Evolutionary conservation across 2,888 invertebrate species (phyloP).

Genomic region (Cheilosia vernalis): DNA sequence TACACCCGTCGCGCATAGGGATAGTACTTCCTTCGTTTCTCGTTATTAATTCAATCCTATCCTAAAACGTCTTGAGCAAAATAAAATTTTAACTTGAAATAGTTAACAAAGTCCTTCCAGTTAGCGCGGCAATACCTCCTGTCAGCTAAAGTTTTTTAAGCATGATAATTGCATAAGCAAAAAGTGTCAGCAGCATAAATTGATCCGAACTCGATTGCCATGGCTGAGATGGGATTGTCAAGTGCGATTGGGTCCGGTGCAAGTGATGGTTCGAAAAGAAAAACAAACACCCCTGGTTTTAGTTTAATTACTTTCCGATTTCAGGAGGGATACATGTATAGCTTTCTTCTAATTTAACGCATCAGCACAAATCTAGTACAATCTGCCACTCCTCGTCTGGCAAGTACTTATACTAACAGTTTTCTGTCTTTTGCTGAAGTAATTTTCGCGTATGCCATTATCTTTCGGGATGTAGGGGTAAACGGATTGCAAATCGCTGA

Average conservation of each 20-base stretch:
- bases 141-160: slow-evolving; percentile 19
- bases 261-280: not conserved
- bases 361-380: slow-evolving; percentile 10
- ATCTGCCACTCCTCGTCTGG: slow-evolving; percentile 34
- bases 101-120: slow-evolving; percentile 33
- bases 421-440: slow-evolving; percentile 43
- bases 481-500: slow-evolving; percentile 68
- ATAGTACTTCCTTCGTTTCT: not conserved
- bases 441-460: slow-evolving; percentile 62
- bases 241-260: slow-evolving; percentile 8
- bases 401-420: slow-evolving; percentile 18
- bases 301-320: slow-evolving; percentile 11
- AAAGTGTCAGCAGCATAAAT: slow-evolving; percentile 61
- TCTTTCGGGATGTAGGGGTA: slow-evolving; percentile 43
- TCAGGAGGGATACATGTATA: not conserved
- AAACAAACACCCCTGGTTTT: not conserved
- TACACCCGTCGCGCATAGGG: slow-evolving; percentile 3
- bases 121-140: slow-evolving; percentile 4
- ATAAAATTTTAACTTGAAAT: slow-evolving; percentile 54
- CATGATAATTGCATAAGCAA: slow-evolving; percentile 54
- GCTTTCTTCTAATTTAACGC: slow-evolving; percentile 38
- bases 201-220: slow-evolving; percentile 42
- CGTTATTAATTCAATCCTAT: slow-evolving; percentile 54
- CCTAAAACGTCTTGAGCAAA: slow-evolving; percentile 40
- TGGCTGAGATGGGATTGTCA: slow-evolving; percentile 32